A percentile compares a stretch with the other conserved stretches of the same genome.
These are phyloP conservation scores for Pocillopora grandis DNA, from an alignment of 92 coral and sea anemone genomes.

Conservation along the genomic window DNA sequence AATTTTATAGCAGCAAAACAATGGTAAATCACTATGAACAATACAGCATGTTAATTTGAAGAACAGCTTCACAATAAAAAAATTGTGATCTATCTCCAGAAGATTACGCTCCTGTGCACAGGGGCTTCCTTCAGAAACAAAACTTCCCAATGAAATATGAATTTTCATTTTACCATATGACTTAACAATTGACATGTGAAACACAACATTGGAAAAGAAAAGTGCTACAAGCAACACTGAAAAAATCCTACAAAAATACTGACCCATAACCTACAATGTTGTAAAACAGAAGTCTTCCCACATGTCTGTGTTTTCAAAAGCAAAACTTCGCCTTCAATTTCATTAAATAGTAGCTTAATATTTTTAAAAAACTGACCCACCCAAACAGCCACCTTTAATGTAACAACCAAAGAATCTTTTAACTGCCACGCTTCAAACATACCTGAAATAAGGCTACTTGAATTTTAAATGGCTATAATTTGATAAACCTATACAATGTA, in stretches of 20 bases:
- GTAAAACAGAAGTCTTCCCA: neutral
- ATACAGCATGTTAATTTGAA: too few species aligned
- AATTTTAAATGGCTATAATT: conserved; percentile 13
- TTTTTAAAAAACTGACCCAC: neutral
- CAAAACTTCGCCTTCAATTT: neutral
- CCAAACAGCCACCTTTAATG: neutral
- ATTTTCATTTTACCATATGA: too few species aligned
- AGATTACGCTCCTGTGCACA: too few species aligned
- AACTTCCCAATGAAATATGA: too few species aligned
- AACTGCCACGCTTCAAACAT: neutral
- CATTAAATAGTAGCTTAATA: neutral
- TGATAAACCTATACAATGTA: conserved; percentile 28
- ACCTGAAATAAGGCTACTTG: neutral
- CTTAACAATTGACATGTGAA: too few species aligned
- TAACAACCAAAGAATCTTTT: neutral
- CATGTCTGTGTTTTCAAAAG: neutral
- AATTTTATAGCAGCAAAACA: too few species aligned
- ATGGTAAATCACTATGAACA: too few species aligned
- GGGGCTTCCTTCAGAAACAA: too few species aligned
- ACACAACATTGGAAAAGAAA: neutral
- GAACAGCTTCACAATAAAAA: too few species aligned
- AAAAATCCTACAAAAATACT: neutral
- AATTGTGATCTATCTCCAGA: too few species aligned
- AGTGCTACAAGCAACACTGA: neutral
- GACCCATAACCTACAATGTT: neutral